Evolutionary conservation across 2,797 vertebrate genomes (phyloP).

Genomic region (Lagocephalus sceleratus): DNA sequence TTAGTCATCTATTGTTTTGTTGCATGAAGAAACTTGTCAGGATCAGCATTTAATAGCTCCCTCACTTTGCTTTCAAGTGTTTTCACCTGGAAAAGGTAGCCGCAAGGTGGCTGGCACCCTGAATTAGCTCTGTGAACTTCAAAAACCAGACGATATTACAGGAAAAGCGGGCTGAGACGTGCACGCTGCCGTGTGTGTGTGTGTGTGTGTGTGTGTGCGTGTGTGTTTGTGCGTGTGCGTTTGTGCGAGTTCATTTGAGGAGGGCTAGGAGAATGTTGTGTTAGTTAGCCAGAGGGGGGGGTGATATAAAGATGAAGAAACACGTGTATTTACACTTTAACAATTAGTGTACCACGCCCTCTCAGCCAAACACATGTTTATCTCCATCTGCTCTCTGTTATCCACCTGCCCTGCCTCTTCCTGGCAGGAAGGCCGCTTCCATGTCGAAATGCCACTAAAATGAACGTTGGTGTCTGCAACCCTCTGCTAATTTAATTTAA

Average conservation of each 20-base stretch:
- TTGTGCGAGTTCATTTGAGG: conserved; percentile 39
- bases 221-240: conserved; percentile 23
- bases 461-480: conserved; percentile 60
- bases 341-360: not conserved
- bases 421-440: conserved; percentile 55
- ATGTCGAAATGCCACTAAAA: conserved; percentile 69
- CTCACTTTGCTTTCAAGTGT: conserved; percentile 71
- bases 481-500: conserved; percentile 73
- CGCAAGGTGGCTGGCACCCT: conserved; percentile 72
- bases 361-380: conserved; percentile 28
- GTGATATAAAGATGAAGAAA: conserved; percentile 21
- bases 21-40: conserved; percentile 76
- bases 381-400: conserved; percentile 51
- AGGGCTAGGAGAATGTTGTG: conserved; percentile 20
- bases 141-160: conserved; percentile 63
- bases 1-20: conserved; percentile 79
- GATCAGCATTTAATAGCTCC: conserved; percentile 77
- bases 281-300: conserved; percentile 25
- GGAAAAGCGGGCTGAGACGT: conserved; percentile 46
- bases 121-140: conserved; percentile 77
- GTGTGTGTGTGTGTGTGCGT: conserved; percentile 45
- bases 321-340: conserved; percentile 14
- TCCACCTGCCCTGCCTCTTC: conserved; percentile 54
- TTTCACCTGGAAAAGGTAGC: conserved; percentile 74
- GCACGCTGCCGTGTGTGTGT: conserved; percentile 27